Percentiles rank a stretch among this genome's conserved stretches.
phyloP scores from a whole-genome alignment of 2,113 vertebrate genomes.

The Haliaeetus leucogaster region DNA sequence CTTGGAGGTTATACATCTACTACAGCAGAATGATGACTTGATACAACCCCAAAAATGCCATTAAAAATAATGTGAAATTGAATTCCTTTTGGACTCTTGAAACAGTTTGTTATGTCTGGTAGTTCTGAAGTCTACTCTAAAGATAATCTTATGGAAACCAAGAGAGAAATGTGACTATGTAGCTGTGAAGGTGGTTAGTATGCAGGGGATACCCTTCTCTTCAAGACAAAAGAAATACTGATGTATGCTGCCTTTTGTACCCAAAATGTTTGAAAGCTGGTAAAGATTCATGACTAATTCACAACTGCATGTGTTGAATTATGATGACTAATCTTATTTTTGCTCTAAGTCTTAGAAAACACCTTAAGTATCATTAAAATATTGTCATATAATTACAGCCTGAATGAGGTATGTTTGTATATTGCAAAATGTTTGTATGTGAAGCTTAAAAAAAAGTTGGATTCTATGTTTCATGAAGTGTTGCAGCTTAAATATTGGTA shows the following conservation, averaged over 20 bases:
- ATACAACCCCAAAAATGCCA: neutral
- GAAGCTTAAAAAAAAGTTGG: neutral
- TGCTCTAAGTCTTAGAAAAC: neutral
- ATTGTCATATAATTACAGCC: neutral
- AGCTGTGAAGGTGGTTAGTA: neutral
- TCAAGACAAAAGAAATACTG: neutral
- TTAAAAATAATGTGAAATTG: neutral
- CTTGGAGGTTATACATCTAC: neutral
- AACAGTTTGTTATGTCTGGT: neutral
- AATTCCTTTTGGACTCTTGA: neutral
- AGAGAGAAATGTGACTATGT: neutral
- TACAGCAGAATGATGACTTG: neutral
- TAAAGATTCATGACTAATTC: neutral
- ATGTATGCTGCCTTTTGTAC: neutral
- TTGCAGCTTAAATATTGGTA: neutral
- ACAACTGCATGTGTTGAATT: neutral
- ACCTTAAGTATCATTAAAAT: neutral
- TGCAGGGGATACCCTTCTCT: neutral
- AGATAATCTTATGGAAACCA: neutral
- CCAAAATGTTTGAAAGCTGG: neutral
- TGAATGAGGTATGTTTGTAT: neutral
- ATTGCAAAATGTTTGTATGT: neutral
- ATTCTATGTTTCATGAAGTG: neutral
- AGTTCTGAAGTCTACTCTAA: neutral
- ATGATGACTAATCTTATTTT: neutral